Base-by-base conservation (phyloP, 2,797 vertebrate genomes). In the Cichlasoma orientale region DNA sequence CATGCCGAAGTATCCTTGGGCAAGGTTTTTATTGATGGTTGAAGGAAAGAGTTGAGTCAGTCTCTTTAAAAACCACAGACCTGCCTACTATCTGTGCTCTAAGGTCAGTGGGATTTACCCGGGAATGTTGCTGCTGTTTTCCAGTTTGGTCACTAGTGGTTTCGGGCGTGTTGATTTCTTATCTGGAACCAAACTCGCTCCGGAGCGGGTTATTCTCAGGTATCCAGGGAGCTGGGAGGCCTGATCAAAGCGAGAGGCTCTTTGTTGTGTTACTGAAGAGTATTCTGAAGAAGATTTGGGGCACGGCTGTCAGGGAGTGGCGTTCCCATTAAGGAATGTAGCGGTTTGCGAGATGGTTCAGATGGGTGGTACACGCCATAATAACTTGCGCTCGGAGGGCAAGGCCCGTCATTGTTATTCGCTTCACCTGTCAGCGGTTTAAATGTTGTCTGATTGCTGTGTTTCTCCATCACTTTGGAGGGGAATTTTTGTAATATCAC, bases 201-300 rank as follows among this genome's bases (percentile, higher is more conserved):
- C 7, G 14, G 14, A 47, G 14, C 5, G 2, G 44, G 14, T 18
- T 47, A 16, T 16, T 47, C 14, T 16, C 14, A 3, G 7, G 44
- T 19, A 19, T 50, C 16, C 2, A 3, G 44, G 16, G 44, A 52
- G 50, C 50, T n/a, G 3, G 3, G 16, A 50, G 44, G 44, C 36
- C 36, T 10, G 23, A 63, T 18, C 38, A 66, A 66, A 19, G 27
- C 14, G 0, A 27, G 27, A 0, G 41, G 61, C 23, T 27, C 23
- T n/a, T 66, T 66, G 23, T 66, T 47, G 23, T 47, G 61, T 0
- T 66, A 3, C 36, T 41, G n/a, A 13, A 10, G 0, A 21, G 36
- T 36, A 63, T 18, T 44, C 59, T 25, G 59, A 44, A 63, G 44
- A 9, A 0, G 61, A 19, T 68, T 52, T 52, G 7, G 3, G 19